These are phyloP conservation scores for Uromys caudimaculatus DNA, from an alignment of 2,797 vertebrate genomes.

Conservation along the genomic window DNA sequence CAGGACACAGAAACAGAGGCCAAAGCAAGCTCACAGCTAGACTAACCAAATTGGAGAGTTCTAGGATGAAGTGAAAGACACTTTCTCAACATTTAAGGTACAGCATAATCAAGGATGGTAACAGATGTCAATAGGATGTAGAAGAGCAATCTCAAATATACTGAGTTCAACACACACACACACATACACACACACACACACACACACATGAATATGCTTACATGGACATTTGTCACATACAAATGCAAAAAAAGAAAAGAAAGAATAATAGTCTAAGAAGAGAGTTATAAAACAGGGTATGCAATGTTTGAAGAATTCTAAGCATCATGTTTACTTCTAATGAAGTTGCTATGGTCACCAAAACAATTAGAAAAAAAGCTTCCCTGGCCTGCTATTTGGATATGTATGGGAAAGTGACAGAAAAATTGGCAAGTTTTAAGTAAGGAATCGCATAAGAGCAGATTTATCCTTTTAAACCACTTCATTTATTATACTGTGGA, in stretches of 20 bases:
- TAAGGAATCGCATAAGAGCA: background rate
- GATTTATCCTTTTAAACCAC: constrained; percentile 2
- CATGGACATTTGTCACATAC: background rate
- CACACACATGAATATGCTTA: background rate
- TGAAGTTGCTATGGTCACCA: background rate
- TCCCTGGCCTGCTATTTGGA: background rate
- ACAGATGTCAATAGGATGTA: background rate
- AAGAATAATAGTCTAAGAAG: background rate
- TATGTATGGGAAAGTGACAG: background rate
- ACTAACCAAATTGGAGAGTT: background rate
- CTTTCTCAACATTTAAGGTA: background rate
- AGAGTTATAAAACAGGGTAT: background rate
- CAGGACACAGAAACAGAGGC: background rate
- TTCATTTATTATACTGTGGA: background rate
- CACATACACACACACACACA: background rate
- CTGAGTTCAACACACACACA: background rate
- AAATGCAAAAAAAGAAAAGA: background rate
- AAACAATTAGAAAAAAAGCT: background rate
- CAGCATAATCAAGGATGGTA: background rate
- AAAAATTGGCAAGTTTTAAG: constrained; percentile 9
- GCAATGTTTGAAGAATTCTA: background rate
- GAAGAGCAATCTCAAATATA: background rate
- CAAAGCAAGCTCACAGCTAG: background rate
- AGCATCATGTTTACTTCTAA: background rate
- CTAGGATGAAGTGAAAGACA: background rate